Base-by-base conservation (phyloP, 2,113 vertebrate genomes). In the Corvus cornix region DNA sequence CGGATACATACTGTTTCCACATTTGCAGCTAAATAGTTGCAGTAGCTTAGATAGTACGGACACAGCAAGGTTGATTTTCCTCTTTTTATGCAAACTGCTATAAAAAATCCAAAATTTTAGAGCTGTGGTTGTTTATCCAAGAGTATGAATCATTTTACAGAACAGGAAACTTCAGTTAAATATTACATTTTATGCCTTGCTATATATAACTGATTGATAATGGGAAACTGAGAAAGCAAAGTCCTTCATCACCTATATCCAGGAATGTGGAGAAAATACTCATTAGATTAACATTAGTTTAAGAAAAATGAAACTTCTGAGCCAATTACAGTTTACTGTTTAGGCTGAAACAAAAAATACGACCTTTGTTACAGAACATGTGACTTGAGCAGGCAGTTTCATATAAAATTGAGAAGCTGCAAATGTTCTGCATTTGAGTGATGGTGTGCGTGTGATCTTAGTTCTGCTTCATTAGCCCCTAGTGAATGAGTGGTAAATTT, bases 251-350 rank as follows among this genome's bases (percentile, higher is more conserved):
- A 97, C 97, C 86, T 97, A 53, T 79, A 92, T 97, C 96, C 94
- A 97, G 94, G 90, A 95, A 96, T 96, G 80, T 95, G 93, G 95
- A 96, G 89, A 96, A 96, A 96, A 96, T 87, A 77, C 92, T 97
- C 97, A 98, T 98, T 98, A 98, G 98, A 98, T 98, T 98, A 98
- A 97, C 92, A 97, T 98, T 97, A 97, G 63, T 95, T 97, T 97
- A 97, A 97, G 98, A 93, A 98, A 98, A 98, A 98, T 93, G 48
- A 96, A 98, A 98, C 93, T 98, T 97, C 79, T 41, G 30, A 84
- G 95, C 94, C 95, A 97, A 98, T 98, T 98, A 97, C 96, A 97
- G 94, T 96, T 96, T 96, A 93, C 91, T 93, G 41, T 96, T 97
- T 97, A 95, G 95, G 95, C 77, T 90, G 85, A 95, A 94, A 82